Percentiles rank a stretch among this genome's conserved stretches.
Conservation (phyloP, 2,113 vertebrate species). For the Orthonyx spaldingii region DNA sequence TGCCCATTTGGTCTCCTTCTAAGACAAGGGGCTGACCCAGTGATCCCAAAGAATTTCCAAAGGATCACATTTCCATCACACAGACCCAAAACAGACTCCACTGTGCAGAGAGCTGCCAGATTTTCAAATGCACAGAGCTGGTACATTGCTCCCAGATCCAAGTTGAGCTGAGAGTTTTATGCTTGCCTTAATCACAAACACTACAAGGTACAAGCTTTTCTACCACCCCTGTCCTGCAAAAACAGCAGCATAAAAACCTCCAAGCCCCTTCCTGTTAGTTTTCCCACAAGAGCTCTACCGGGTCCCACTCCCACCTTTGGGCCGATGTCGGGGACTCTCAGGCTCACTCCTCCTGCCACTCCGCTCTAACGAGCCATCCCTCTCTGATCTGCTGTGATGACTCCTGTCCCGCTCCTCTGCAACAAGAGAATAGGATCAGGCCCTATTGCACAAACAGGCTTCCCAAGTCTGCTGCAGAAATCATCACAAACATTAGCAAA, state of each 20-base stretch:
- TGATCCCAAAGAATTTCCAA: not conserved
- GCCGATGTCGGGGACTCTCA: slow-evolving; percentile 81
- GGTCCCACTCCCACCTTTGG: slow-evolving; percentile 76
- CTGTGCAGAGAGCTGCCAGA: fast-evolving
- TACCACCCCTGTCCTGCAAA: not conserved
- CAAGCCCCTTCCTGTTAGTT: not conserved
- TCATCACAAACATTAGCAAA: not conserved
- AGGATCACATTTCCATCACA: not conserved
- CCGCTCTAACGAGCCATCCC: slow-evolving; percentile 82
- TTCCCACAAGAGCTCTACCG: fast-evolving
- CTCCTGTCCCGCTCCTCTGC: slow-evolving; percentile 84
- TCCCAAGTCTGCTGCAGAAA: not conserved
- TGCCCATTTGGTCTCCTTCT: not conserved
- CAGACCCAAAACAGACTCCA: not conserved
- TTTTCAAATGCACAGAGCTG: not conserved
- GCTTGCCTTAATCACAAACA: not conserved
- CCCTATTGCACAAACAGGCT: not conserved
- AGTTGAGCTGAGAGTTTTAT: fast-evolving
- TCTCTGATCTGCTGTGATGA: slow-evolving; percentile 74
- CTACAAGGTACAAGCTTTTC: not conserved
- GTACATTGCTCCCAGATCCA: not conserved
- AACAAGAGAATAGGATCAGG: not conserved
- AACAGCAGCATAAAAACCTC: not conserved
- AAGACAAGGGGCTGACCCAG: not conserved
- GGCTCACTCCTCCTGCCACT: slow-evolving; percentile 85